Base-by-base conservation (phyloP, 1,140 invertebrate genomes). In the Trichomalopsis sarcophagae region DNA sequence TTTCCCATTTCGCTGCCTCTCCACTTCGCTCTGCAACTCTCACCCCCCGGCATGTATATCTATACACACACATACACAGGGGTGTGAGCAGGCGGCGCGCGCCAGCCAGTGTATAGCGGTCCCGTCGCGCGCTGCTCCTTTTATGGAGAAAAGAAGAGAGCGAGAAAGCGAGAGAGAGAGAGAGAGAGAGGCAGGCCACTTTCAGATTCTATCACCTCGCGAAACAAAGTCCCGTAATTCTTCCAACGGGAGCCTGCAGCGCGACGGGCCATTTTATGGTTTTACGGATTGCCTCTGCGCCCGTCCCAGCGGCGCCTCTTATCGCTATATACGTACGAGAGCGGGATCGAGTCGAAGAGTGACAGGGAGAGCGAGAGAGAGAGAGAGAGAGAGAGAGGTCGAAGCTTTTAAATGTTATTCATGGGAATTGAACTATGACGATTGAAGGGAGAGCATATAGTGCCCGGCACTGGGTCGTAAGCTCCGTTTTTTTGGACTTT, bases 161-260 rank as follows among this genome's bases (percentile, higher is more conserved):
- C 1, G 55, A 62, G 6, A 62, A 21, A 81, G 23, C 27, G 55
- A 62, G 21, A 7, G 55, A 62, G 21, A 62, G 55, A 62, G 21
- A 6, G 55, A 62, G 21, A 62, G 55, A 81, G 23, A 14, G 66
- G 77, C 23, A 62, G 17, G 73, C 47, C 77, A 87, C 79, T 86
- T 87, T 68, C 36, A 81, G 89, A 90, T 90, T 88, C 84, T 89
- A 89, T 90, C 89, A 76, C 44, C 74, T 81, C 44, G 73, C 88
- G 84, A 89, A 89, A 88, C 88, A 88, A 89, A 87, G 87, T 78
- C 87, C 75, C 76, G 81, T 90, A 87, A 86, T 88, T 89, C 86
- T 87, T 84, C 44, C 66, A 71, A 84, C 27, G 75, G n/a, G 30
- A 68, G 74, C 2, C 62, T 62, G 55, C 55, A 62, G 27, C n/a